A percentile compares a stretch with the other conserved stretches of the same genome.
Evolutionary conservation across 2,888 invertebrate genomes (phyloP).

Genomic region (Lasioglossum villosulum): DNA sequence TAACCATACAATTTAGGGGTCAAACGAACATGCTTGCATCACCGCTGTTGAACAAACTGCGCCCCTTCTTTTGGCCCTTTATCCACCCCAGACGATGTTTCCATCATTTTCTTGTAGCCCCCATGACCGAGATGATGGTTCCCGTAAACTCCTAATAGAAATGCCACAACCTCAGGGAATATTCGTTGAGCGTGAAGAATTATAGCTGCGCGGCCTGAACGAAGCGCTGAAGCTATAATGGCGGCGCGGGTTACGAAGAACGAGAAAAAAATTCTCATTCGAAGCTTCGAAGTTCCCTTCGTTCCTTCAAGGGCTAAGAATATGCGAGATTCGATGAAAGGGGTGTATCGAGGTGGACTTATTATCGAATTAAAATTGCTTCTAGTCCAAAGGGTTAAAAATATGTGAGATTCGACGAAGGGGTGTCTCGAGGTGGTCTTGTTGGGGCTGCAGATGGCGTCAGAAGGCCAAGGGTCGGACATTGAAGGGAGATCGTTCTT

Average conservation of each 20-base stretch:
- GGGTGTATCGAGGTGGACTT: too few species aligned
- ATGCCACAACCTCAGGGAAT: not conserved
- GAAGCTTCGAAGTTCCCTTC: too few species aligned
- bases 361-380: too few species aligned
- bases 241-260: too few species aligned
- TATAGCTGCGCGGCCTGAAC: too few species aligned
- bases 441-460: not conserved
- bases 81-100: not conserved
- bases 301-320: too few species aligned
- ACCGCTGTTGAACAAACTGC: constrained; percentile 16
- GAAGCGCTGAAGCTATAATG: too few species aligned
- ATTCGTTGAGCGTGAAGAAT: too few species aligned
- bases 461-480: not conserved
- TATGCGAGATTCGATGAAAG: too few species aligned
- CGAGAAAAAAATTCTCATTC: too few species aligned
- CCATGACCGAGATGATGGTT: too few species aligned
- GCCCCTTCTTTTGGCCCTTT: not conserved
- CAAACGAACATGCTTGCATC: constrained; percentile 35
- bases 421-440: not conserved
- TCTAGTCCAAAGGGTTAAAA: too few species aligned
- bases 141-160: not conserved
- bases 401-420: not conserved
- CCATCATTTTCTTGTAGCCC: not conserved
- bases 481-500: constrained; percentile 19
- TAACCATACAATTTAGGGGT: constrained; percentile 37